A percentile compares a stretch with the other conserved stretches of the same genome.
These are phyloP conservation scores for Stramonita haemastoma DNA, from an alignment of 2,888 invertebrate species.

Conservation along the genomic window DNA sequence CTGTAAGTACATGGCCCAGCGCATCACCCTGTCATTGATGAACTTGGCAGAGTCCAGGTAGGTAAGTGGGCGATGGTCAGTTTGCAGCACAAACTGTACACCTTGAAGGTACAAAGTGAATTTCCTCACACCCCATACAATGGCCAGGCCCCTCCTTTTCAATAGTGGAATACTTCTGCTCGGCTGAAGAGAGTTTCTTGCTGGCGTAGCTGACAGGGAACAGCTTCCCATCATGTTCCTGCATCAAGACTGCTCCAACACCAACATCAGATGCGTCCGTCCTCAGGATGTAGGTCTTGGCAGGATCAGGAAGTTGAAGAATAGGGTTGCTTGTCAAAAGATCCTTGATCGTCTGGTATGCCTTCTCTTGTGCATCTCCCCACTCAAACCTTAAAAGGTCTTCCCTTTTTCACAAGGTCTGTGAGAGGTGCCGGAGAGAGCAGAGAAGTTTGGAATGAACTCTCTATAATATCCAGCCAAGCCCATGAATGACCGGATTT, in stretches of 20 bases:
- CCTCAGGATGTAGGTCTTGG: background rate
- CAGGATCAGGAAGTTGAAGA: background rate
- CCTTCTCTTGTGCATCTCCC: background rate
- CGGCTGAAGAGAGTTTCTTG: background rate
- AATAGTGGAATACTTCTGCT: background rate
- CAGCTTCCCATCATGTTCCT: background rate
- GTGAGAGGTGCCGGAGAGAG: background rate
- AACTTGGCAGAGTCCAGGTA: background rate
- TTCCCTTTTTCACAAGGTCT: background rate
- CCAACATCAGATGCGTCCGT: background rate
- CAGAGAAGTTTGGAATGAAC: background rate
- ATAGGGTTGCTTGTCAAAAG: background rate
- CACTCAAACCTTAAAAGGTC: background rate
- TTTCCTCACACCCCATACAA: constrained; percentile 8
- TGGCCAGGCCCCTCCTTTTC: constrained; percentile 13
- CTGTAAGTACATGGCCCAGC: background rate
- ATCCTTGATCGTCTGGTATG: background rate
- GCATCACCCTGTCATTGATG: background rate
- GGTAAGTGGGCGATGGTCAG: constrained; percentile 4
- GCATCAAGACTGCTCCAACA: background rate
- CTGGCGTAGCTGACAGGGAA: background rate
- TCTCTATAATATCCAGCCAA: background rate
- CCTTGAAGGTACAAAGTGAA: constrained; percentile 1
- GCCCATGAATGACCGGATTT: too few species aligned
- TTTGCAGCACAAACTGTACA: background rate